Base-by-base conservation (phyloP, 2,888 invertebrate species). In the Serrognathus titanus region DNA sequence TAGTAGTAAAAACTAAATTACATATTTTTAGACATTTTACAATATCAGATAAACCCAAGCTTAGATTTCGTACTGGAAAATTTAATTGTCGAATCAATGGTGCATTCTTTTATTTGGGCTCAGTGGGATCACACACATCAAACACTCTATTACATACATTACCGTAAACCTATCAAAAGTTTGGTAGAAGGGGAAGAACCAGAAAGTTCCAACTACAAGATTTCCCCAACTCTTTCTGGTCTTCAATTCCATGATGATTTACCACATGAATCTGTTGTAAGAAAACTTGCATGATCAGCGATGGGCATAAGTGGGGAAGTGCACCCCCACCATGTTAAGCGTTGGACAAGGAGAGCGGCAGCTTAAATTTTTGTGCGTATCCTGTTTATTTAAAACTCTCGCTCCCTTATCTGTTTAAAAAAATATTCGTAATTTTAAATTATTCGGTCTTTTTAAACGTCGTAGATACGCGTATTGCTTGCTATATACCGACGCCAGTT, bases 261-360 rank as follows among this genome's bases (percentile, higher is more conserved):
- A 67, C 93, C 92, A 0, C 90, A 92, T 63, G 93, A 93, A 75
- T 92, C 92, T 61, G 92, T 93, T 75, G 91, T 92, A 81, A 73
- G 84, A 80, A 58, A 10, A 16, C 16, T 16, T 2, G 2, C 16
- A 3, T 16, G 16, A 16, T 16, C 2, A 16, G 16, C 16, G 16
- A 3, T 16, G 16, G 16, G 16, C 2, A 2, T 3, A 16, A 16
- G 16, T 16, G 16, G 2, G 16, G n/a, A n/a, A n/a, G n/a, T n/a
- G n/a, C n/a, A n/a, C n/a, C n/a, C n/a, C n/a, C n/a, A n/a, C n/a
- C 16, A 16, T 16, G 2, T 16, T 16, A 16, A 16, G 16, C 16
- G 16, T 16, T 16, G 16, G 16, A 3, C 16, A 16, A 16, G 16
- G 16, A 16, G 16, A 16, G 16, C 16, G 16, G 3, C 16, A 16